These are phyloP conservation scores for Danio jaintianensis DNA, from an alignment of 2,797 vertebrate genomes.

Conservation along the genomic window DNA sequence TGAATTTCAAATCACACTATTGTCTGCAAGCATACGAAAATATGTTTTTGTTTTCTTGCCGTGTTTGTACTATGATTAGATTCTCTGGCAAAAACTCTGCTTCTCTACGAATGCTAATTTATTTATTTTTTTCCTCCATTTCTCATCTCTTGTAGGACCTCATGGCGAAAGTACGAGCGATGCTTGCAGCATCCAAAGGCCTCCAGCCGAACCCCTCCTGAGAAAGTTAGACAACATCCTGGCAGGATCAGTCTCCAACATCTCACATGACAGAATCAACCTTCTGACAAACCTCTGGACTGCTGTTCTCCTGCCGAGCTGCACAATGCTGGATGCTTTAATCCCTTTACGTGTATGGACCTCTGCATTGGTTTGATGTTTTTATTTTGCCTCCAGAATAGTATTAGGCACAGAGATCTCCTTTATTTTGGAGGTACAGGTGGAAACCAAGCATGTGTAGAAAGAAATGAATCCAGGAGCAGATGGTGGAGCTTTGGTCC, in stretches of 20 bases:
- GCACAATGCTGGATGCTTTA: conserved; percentile 43
- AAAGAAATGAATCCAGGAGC: conserved; percentile 12
- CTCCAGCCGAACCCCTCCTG: conserved; percentile 88
- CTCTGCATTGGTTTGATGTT: conserved; percentile 23
- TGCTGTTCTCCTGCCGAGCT: conserved; percentile 19
- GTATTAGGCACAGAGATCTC: background rate
- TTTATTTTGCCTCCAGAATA: conserved; percentile 39
- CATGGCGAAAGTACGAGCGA: conserved; percentile 98
- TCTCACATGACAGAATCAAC: conserved; percentile 53
- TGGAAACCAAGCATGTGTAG: conserved; percentile 34
- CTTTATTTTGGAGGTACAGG: conserved; percentile 38
- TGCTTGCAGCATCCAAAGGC: conserved; percentile 96
- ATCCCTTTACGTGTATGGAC: conserved; percentile 47
- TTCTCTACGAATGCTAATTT: conserved; percentile 7
- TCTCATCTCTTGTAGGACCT: conserved; percentile 83
- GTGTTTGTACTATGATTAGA: background rate
- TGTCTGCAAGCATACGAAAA: background rate
- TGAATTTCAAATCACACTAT: conserved; percentile 14
- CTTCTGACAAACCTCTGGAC: conserved; percentile 40
- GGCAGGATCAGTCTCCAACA: background rate
- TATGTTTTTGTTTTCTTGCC: background rate
- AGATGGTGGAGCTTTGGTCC: conserved; percentile 28
- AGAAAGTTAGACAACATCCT: conserved; percentile 66
- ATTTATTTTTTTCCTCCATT: conserved; percentile 49
- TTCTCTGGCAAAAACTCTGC: background rate